Conservation (phyloP, 2,888 invertebrate species). For the Zootermopsis nevadensis region DNA sequence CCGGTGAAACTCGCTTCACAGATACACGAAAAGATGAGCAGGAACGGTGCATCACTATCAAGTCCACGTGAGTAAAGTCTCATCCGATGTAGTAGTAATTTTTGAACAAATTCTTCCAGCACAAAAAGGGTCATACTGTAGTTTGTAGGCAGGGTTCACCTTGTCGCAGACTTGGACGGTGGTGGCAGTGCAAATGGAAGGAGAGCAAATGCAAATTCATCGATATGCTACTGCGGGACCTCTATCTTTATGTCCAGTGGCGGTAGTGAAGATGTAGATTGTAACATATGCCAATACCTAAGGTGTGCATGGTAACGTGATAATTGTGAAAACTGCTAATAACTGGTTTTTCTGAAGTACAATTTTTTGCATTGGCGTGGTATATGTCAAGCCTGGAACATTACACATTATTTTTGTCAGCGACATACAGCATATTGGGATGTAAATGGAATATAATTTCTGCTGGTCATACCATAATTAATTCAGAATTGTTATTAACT, state of each 20-base stretch:
- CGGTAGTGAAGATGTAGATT: slow-evolving; percentile 58
- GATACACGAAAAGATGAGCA: slow-evolving; percentile 99
- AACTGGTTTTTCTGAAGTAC: too few species aligned
- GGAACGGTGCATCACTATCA: slow-evolving; percentile 99
- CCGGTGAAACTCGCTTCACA: slow-evolving; percentile 99
- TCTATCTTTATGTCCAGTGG: slow-evolving; percentile 83
- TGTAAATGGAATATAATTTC: too few species aligned
- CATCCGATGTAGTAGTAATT: too few species aligned
- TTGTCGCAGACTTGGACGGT: slow-evolving; percentile 62
- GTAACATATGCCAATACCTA: too few species aligned
- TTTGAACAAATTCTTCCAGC: slow-evolving; percentile 43
- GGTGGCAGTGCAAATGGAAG: slow-evolving; percentile 77
- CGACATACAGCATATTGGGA: too few species aligned
- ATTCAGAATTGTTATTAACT: too few species aligned
- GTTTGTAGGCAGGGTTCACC: slow-evolving; percentile 42
- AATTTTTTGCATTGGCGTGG: too few species aligned
- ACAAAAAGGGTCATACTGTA: slow-evolving; percentile 49
- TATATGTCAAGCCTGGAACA: too few species aligned
- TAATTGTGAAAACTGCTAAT: too few species aligned
- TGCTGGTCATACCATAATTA: too few species aligned
- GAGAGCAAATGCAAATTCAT: slow-evolving; percentile 67
- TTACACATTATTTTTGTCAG: too few species aligned
- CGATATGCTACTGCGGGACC: slow-evolving; percentile 81
- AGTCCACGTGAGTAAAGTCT: slow-evolving; percentile 90
- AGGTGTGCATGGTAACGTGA: too few species aligned